A percentile compares a stretch with the other conserved stretches of the same genome.
Conservation (phyloP, 2,113 vertebrate species). For the Tupaia tana region DNA sequence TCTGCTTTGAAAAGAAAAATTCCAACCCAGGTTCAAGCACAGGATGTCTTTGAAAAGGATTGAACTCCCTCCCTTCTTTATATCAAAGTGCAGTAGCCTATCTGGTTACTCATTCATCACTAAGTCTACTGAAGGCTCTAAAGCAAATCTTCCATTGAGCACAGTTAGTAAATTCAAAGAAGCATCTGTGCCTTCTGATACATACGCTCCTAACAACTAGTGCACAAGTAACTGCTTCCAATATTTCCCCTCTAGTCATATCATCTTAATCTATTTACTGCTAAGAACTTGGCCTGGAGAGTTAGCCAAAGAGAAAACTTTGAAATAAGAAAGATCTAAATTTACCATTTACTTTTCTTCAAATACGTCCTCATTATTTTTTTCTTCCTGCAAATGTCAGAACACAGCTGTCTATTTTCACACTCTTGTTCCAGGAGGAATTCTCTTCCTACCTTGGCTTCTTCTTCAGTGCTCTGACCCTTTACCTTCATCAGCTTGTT, state of each 20-base stretch:
- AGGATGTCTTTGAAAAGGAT: background rate
- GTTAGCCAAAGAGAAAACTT: background rate
- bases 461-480: background rate
- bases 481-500: background rate
- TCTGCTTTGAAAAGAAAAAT: background rate
- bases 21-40: background rate
- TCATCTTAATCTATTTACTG: background rate
- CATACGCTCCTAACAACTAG: background rate
- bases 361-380: conserved; percentile 40
- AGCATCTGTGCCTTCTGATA: background rate
- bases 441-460: background rate
- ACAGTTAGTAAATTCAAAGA: background rate
- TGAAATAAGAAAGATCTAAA: conserved; percentile 17
- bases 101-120: background rate
- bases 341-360: conserved; percentile 22
- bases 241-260: background rate
- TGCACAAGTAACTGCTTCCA: background rate
- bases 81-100: background rate
- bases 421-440: background rate
- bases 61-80: background rate
- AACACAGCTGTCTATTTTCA: conserved; percentile 36
- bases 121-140: background rate
- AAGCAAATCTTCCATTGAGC: background rate
- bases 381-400: conserved; percentile 5
- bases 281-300: conserved; percentile 11